Evolutionary conservation across 2,888 invertebrate species (phyloP), one percentile per base, ranked within the genome.

Genomic region (Latheticus oryzae): DNA sequence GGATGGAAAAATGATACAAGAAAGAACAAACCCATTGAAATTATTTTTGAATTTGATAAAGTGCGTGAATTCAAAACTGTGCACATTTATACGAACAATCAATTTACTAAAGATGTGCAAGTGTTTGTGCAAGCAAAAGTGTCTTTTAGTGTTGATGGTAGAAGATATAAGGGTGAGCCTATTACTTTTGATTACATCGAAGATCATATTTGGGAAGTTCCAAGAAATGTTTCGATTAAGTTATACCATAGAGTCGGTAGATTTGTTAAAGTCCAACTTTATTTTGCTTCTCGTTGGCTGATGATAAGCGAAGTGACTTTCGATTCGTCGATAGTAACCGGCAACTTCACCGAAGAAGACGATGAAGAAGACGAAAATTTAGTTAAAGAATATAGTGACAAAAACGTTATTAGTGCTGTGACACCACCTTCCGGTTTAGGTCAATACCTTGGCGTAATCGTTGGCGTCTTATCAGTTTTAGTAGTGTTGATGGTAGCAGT

Each of bases 241-340:
- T 83, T 95, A 21, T 89, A 91, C 72, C 88, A 92, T 72, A 84
- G 90, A 37, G 86, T 94, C 42, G 95, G 91, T 15, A 84, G 85
- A 71, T 93, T 87, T 81, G 89, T 95, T 57, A 90, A 90, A 73
- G 80, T 90, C 65, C 85, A 89, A 69, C 82, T 95, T 43, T 84
- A 84, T 65, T 95, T 94, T 76, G 89, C 91, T 1, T 85, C 90
- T 8, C 83, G 87, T 50, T 95, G 95, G 95, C 88, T 95, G 67
- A 87, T 95, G 80, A 85, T 96, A 72, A 93, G 93, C 78, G 95
- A 96, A 80, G 84, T 95, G 61, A 87, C 89, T 52, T 95, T 95
- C 77, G 89, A 89, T 69, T 94, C 94, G 13, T 71, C 71, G 8
- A 70, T 73, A 5, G 73, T 77, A 12, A 75, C 71, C 55, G 76